Base-by-base conservation (phyloP, 1,140 invertebrate genomes). In the Drosophila pruinosa region DNA sequence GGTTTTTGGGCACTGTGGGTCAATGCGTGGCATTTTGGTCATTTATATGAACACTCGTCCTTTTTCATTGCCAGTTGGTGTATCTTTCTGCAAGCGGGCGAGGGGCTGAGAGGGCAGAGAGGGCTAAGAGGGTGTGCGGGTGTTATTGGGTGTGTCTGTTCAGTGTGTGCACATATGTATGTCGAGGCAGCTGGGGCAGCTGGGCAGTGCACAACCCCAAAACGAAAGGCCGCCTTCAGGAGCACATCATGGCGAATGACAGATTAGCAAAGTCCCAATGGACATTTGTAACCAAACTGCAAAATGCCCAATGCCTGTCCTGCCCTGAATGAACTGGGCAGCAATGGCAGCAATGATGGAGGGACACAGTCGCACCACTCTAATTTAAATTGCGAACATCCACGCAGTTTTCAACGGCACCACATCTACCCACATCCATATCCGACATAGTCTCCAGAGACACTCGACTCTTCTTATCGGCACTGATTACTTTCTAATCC, bases 21-120 rank as follows among this genome's bases (percentile, higher is more conserved):
- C 83, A 89, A 74, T 89, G 89, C 79, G 82, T 90, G 89, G 69
- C 83, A 89, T 89, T 90, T 74, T 75, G 83, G 89, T 90, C 89
- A 89, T 90, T 90, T 90, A 90, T 90, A 73, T 86, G 80, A 80
- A 86, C 89, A 90, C 82, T 77, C 85, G 83, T 89, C 83, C 82
- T 78, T 90, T 89, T 81, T 76, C 88, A 75, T 56, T 72, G 70
- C 74, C 73, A 82, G 72, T 81, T 78, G 67, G 76, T 80, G 61
- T 78, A 70, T 53, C 26, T 19, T 22, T 47, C 15, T n/a, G 41
- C 7, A 0, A 7, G 24, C 2, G 61, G 26, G 36, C 8, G 22
- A 14, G 39, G 3, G 48, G 17, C 14, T 19, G 39, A 21, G 8
- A 8, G 12, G 38, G 48, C n/a, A n/a, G n/a, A n/a, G n/a, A n/a